Evolutionary conservation across 2,888 invertebrate genomes (phyloP).

Genomic region (Lutraria lutraria): DNA sequence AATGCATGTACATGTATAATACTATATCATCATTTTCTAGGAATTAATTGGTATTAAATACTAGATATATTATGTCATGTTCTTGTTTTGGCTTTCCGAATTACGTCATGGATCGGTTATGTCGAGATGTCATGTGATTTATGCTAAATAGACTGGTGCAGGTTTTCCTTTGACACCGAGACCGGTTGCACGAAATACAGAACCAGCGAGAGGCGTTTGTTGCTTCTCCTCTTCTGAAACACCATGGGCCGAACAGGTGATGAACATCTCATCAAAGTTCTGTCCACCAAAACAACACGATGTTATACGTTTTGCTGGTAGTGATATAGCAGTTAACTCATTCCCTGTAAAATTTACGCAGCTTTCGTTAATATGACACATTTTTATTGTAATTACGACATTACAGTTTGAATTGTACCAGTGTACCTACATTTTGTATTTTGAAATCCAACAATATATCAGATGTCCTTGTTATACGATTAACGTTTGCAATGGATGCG

Average conservation of each 20-base stretch:
- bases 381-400: too few species aligned
- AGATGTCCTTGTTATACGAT: not conserved
- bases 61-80: not conserved
- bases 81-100: not conserved
- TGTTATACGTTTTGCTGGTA: slow-evolving; percentile 90
- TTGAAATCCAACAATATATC: not conserved
- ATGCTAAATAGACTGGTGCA: slow-evolving; percentile 70
- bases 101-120: not conserved
- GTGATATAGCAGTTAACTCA: slow-evolving; percentile 89
- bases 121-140: not conserved
- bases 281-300: slow-evolving; percentile 92
- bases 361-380: not conserved
- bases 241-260: slow-evolving; percentile 89
- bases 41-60: too few species aligned
- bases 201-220: slow-evolving; percentile 82
- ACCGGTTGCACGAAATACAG: slow-evolving; percentile 84
- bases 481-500: not conserved
- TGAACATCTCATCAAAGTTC: slow-evolving; percentile 90
- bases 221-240: slow-evolving; percentile 87
- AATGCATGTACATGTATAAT: too few species aligned
- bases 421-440: not conserved
- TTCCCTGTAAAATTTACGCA: slow-evolving; percentile 86
- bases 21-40: too few species aligned
- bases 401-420: not conserved
- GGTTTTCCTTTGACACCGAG: slow-evolving; percentile 82